Evolutionary conservation across 2,113 vertebrate species (phyloP).

Genomic region (Phylloscopus whistleri): DNA sequence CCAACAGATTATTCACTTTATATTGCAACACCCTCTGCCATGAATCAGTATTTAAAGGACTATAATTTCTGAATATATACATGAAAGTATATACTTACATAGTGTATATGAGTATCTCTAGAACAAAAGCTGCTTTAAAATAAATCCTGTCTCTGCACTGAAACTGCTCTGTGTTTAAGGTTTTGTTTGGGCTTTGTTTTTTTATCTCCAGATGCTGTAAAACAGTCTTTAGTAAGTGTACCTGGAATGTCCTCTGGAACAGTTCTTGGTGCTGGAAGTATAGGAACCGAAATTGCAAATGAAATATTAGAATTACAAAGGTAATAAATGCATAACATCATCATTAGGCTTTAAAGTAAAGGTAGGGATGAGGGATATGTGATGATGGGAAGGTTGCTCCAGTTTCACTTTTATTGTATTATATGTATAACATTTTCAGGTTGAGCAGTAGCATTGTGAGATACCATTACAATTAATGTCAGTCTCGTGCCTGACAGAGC

Average conservation of each 20-base stretch:
- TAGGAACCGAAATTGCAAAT: conserved; percentile 87
- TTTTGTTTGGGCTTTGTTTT: neutral
- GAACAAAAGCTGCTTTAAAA: neutral
- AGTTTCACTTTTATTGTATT: neutral
- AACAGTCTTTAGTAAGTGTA: conserved; percentile 78
- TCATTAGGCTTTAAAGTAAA: neutral
- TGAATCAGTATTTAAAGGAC: neutral
- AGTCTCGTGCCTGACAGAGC: neutral
- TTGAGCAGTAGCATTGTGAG: neutral
- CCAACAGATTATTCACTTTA: neutral
- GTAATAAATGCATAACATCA: conserved; percentile 53
- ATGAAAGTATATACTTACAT: neutral
- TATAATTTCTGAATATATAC: neutral
- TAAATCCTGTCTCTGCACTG: neutral
- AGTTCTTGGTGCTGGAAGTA: conserved; percentile 86
- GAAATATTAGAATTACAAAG: conserved; percentile 87
- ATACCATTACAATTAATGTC: neutral
- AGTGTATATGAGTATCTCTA: neutral
- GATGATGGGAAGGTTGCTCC: neutral
- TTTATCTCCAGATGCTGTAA: conserved; percentile 71
- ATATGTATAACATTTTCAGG: neutral
- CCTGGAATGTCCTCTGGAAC: conserved; percentile 77
- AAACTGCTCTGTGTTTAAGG: neutral
- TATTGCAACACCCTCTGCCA: neutral
- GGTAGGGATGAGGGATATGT: neutral